Percentiles rank a stretch among this genome's conserved stretches.
These are phyloP conservation scores for Calameuta idolon DNA, from an alignment of 2,888 invertebrate genomes.

Conservation along the genomic window DNA sequence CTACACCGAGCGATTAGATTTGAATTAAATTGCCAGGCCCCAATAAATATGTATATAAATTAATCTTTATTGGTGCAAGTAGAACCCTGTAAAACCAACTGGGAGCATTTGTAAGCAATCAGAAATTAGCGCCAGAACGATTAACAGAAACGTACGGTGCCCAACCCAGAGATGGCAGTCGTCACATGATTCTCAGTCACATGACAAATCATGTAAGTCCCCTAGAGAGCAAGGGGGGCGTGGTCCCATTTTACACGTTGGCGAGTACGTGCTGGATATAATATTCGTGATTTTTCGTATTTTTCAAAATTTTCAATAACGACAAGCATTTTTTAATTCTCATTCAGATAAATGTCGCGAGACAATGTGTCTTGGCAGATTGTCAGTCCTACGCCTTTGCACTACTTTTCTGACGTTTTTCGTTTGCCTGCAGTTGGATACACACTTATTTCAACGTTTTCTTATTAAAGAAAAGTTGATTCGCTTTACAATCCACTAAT, in stretches of 20 bases:
- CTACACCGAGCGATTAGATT: background rate
- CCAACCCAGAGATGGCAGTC: background rate
- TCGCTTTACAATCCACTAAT: background rate
- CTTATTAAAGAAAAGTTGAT: background rate
- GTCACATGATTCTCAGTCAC: conserved; percentile 66
- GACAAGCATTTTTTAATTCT: background rate
- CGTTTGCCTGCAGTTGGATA: background rate
- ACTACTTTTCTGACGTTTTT: background rate
- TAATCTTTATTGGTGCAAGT: background rate
- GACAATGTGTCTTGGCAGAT: background rate
- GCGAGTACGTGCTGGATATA: background rate
- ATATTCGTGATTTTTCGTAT: conserved; percentile 17
- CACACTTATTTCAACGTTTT: background rate
- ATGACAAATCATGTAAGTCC: conserved; percentile 63
- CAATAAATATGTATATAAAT: background rate
- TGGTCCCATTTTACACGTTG: conserved; percentile 40
- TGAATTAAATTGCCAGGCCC: background rate
- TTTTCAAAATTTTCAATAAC: conserved; percentile 1
- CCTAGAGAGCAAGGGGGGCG: conserved; percentile 55
- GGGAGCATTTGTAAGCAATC: background rate
- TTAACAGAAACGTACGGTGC: background rate
- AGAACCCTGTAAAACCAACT: background rate
- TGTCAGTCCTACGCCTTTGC: background rate
- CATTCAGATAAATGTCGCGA: background rate
- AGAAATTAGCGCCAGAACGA: background rate